These are phyloP conservation scores for Oryzias javanicus DNA, from an alignment of 2,113 vertebrate species.

Conservation along the genomic window DNA sequence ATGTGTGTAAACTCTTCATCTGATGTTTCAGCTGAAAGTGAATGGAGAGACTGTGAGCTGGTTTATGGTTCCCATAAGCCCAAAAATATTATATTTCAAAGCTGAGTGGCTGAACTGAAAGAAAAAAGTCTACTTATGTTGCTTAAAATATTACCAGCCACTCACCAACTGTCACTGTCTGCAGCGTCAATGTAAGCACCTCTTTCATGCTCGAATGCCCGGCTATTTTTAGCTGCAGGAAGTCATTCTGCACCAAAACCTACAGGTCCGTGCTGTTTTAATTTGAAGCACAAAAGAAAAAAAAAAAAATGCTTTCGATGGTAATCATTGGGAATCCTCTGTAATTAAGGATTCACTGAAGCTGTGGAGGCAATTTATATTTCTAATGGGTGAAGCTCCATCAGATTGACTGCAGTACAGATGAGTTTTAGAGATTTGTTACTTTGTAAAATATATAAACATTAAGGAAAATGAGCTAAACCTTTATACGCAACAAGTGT, in stretches of 20 bases:
- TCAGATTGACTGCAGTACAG: slow-evolving; percentile 41
- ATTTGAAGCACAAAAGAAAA: slow-evolving; percentile 15
- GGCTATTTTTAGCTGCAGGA: slow-evolving; percentile 39
- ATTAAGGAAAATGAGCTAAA: no score
- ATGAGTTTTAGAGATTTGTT: slow-evolving; percentile 13
- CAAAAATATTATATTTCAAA: no score
- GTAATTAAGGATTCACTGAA: slow-evolving; percentile 47
- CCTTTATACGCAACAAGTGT: no score
- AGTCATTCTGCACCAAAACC: slow-evolving; percentile 29
- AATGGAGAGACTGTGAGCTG: no score
- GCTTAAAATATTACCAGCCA: not conserved
- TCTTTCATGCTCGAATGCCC: slow-evolving; percentile 6
- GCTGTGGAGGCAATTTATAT: slow-evolving; percentile 17
- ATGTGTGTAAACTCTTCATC: not conserved
- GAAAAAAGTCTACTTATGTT: no score
- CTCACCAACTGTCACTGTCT: slow-evolving; percentile 26
- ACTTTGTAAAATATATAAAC: no score
- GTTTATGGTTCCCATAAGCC: no score
- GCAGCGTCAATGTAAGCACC: slow-evolving; percentile 45
- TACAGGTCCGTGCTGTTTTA: slow-evolving; percentile 29
- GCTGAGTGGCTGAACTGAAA: no score
- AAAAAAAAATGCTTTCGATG: slow-evolving; percentile 24
- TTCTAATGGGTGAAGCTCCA: not conserved
- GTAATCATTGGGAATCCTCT: slow-evolving; percentile 8
- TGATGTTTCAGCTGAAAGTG: no score